Conservation (phyloP, 1,140 invertebrate species). For the Zaprionus africanus region DNA sequence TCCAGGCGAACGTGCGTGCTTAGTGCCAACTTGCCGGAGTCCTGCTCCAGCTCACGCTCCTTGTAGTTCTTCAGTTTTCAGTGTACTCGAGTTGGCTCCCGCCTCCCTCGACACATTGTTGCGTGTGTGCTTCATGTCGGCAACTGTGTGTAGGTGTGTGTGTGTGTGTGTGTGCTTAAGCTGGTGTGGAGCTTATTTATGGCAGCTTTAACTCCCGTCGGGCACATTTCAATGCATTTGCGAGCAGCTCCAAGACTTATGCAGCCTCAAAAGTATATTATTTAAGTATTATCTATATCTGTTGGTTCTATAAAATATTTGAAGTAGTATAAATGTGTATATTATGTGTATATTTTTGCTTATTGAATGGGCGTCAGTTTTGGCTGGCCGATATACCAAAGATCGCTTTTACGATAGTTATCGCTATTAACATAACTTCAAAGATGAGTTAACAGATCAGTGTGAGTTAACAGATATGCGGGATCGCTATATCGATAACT, state of each 20-base stretch:
- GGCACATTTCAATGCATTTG: constrained; percentile 81
- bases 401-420: too few relatives aligned
- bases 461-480: too few relatives aligned
- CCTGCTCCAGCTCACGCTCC: not conserved
- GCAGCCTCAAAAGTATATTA: constrained; percentile 43
- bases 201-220: constrained; percentile 74
- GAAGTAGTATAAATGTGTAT: not conserved
- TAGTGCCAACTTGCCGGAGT: constrained; percentile 16
- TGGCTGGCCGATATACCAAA: too few relatives aligned
- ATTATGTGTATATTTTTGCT: not conserved
- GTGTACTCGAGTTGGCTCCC: constrained; percentile 17
- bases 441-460: too few relatives aligned
- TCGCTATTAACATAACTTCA: too few relatives aligned
- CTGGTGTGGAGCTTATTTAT: constrained; percentile 72
- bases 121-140: not conserved
- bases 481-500: not conserved
- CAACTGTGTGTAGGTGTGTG: not conserved
- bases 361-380: too few relatives aligned
- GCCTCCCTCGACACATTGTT: constrained; percentile 4
- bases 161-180: constrained; percentile 29
- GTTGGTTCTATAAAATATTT: constrained; percentile 12
- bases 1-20: constrained; percentile 42
- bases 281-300: constrained; percentile 30
- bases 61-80: constrained; percentile 12
- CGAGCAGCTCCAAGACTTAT: constrained; percentile 54